Evolutionary conservation across 2,113 vertebrate genomes (phyloP).

Genomic region (Noturus placidus): DNA sequence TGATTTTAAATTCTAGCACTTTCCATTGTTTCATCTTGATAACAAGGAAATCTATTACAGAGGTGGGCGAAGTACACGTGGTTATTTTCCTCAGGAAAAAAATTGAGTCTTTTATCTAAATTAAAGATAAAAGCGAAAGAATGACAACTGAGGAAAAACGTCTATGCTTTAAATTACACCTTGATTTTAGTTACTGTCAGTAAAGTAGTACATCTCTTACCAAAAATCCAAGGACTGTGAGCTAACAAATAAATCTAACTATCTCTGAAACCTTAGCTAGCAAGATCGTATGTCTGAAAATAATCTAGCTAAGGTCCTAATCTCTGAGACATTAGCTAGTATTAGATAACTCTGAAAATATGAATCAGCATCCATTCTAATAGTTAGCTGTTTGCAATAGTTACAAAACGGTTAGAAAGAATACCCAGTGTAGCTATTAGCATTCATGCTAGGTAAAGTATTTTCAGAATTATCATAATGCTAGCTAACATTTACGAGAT

Average conservation of each 20-base stretch:
- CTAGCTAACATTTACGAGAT: background rate
- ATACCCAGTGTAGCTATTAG: background rate
- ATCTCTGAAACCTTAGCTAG: background rate
- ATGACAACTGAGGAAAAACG: background rate
- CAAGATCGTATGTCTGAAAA: background rate
- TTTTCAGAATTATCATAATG: background rate
- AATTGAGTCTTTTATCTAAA: background rate
- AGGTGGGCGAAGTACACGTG: too few relatives aligned
- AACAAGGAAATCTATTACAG: background rate
- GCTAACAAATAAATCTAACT: background rate
- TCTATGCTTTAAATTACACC: background rate
- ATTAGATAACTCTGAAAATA: background rate
- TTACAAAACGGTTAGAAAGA: background rate
- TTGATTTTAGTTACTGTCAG: background rate
- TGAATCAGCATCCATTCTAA: background rate
- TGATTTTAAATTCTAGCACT: background rate
- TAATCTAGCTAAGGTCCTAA: background rate
- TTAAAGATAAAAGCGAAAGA: background rate
- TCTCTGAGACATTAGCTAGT: background rate
- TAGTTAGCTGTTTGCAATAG: background rate
- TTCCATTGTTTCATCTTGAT: background rate
- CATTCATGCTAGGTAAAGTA: background rate
- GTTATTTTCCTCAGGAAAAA: background rate
- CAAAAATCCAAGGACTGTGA: background rate
- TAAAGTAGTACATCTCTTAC: background rate